Evolutionary conservation across 2,113 vertebrate genomes (phyloP), one percentile per base, ranked within the genome.

Genomic region (Forbesichthys agassizii): DNA sequence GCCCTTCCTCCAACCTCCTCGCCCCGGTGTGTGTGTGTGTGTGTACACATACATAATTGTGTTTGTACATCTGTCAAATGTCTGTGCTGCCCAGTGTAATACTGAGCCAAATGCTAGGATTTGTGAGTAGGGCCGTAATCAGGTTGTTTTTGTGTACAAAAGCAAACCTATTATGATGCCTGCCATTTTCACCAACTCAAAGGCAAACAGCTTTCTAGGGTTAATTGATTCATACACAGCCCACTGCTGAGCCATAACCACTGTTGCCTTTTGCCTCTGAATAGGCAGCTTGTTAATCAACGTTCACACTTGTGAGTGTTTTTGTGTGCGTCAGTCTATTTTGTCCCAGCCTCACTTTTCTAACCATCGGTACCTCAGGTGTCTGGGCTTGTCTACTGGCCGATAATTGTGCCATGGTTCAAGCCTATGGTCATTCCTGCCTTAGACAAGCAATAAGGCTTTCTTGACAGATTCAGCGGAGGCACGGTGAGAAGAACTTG

Each of bases 401-500:
- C 86, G 88, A 94, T 93, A 93, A 93, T 84, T 89, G 82, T 77
- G 61, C 88, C 80, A 60, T 66, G 84, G 72, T 75, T 86, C 88
- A 94, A 91, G 92, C 90, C 91, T 93, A 84, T 94, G 88, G 92
- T 91, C 91, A 85, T 83, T 93, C 75, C 83, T 91, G 88, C 84
- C 92, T 92, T 86, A 91, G 90, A 94, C 92, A 88, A 90, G 91
- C 92, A 90, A 94, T 93, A 94, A 94, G 95, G 92, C 91, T 95
- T 93, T 93, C 92, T 93, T 86, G 91, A 93, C 93, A 88, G 90
- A 91, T 94, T 95, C 88, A 75, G 82, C 92, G 90, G 92, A 93
- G 94, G 92, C 90, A 92, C 90, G 92, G 91, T 91, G 90, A 92
- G 91, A 93, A 93, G 95, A 95, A 95, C 93, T 94, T 93, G 84